Evolutionary conservation across 2,888 invertebrate species (phyloP).

Genomic region (Lasioglossum figueresi): DNA sequence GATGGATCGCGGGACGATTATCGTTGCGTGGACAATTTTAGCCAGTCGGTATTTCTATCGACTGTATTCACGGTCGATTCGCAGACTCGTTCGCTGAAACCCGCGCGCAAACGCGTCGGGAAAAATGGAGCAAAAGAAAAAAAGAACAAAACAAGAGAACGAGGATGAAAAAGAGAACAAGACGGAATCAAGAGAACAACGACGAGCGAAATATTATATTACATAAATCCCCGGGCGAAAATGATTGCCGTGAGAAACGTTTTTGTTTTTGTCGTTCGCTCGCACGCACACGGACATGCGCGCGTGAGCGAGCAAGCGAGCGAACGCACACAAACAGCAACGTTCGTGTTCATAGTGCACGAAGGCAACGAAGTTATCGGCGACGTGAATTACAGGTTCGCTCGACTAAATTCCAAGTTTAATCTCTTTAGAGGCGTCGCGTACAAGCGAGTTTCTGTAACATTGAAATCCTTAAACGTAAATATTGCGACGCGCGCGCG

Average conservation of each 20-base stretch:
- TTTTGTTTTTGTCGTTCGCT: constrained; percentile 30
- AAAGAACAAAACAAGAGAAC: not conserved
- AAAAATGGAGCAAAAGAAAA: not conserved
- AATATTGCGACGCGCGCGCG: constrained; percentile 25
- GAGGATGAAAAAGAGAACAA: constrained; percentile 11
- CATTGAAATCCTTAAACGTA: constrained; percentile 59
- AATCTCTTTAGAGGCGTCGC: constrained; percentile 47
- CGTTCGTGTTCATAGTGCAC: constrained; percentile 14
- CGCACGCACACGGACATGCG: not conserved
- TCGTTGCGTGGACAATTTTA: constrained; percentile 32
- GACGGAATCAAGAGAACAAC: constrained; percentile 49
- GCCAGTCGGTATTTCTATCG: constrained; percentile 51
- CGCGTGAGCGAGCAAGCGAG: not conserved
- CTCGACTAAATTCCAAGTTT: constrained; percentile 43
- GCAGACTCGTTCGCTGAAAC: not conserved
- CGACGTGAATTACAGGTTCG: constrained; percentile 50
- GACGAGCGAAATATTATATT: constrained; percentile 55
- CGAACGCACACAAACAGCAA: not conserved
- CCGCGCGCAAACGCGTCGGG: not conserved
- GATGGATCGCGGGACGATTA: constrained; percentile 52
- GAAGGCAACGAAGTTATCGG: constrained; percentile 48
- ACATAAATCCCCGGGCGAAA: constrained; percentile 49
- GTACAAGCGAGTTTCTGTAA: constrained; percentile 29
- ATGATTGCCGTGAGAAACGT: constrained; percentile 54
- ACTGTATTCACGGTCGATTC: constrained; percentile 40